Percentiles rank a stretch among this genome's conserved stretches.
phyloP scores from a whole-genome alignment of 2,113 vertebrate species.

The Puma concolor region DNA sequence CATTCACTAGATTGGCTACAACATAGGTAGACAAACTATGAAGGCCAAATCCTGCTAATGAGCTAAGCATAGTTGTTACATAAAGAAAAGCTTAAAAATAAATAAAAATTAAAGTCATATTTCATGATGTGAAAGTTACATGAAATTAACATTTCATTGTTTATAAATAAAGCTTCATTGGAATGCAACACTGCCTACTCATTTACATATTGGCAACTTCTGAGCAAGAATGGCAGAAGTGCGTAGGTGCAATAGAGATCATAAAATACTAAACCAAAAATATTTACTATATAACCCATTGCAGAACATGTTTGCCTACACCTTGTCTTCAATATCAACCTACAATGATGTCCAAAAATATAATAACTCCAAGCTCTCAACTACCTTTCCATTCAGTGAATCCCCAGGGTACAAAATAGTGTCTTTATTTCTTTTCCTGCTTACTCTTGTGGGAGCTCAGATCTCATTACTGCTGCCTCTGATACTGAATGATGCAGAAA shows the following conservation, averaged over 20 bases:
- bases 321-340: background rate
- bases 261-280: background rate
- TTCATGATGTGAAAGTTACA: background rate
- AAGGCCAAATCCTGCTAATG: background rate
- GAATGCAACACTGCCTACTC: background rate
- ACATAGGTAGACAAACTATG: background rate
- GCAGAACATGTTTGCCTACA: background rate
- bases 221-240: background rate
- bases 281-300: background rate
- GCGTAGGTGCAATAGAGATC: background rate
- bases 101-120: background rate
- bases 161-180: background rate
- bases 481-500: background rate
- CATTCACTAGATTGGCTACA: background rate
- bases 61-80: background rate
- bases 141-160: background rate
- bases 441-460: background rate
- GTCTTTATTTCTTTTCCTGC: background rate
- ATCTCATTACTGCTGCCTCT: background rate
- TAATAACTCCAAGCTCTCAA: background rate
- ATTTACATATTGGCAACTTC: background rate
- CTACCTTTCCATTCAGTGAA: background rate
- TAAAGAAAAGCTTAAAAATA: background rate
- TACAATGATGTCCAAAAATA: background rate
- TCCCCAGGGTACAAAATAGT: background rate